Base-by-base conservation (phyloP, 2,888 invertebrate species). In the Fragum fragum region DNA sequence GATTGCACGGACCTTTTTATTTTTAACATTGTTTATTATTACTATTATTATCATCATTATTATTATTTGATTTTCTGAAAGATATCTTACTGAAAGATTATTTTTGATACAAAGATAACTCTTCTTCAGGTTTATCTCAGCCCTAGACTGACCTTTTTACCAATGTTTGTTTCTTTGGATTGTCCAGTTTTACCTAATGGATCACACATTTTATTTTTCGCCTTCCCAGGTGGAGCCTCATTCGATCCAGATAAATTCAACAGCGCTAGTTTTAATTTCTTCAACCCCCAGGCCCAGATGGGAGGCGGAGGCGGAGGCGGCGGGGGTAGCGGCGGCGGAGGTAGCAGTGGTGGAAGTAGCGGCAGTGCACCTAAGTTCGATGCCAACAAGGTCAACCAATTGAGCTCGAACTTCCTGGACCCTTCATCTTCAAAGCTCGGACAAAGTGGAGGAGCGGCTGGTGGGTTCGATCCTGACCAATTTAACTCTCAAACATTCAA, bases 371-470 rank as follows among this genome's bases (percentile, higher is more conserved):
- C 88, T 16, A 85, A 75, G 11, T 88, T 85, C 76, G 87, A 88
- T 57, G 78, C 87, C n/a, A 88, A 88, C 73, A 73, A 79, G 42
- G 87, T 88, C 11, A 88, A 88, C 47, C 81, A 86, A 55, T 63
- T 88, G 21, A 79, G 80, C 28, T 73, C 83, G 16, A 88, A 75
- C 68, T 87, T 88, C 42, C 42, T 87, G 26, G 87, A 87, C 28
- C 88, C 88, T 0, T 87, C 87, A 39, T 80, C 82, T 47, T 72
- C 79, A 0, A 72, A 82, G 52, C 85, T 88, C 7, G 86, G 88
- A 11, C 61, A 66, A n/a, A 76, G 85, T 26, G 87, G 87, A 0
- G 76, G 83, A 3, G 82, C 77, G 5, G 73, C 77, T 5, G 73
- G 79, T 23, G 81, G 85, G n/a, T 87, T 82, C 39, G 77, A 87